Conservation (phyloP, 2,113 vertebrate species). For the Spermophilus dauricus region DNA sequence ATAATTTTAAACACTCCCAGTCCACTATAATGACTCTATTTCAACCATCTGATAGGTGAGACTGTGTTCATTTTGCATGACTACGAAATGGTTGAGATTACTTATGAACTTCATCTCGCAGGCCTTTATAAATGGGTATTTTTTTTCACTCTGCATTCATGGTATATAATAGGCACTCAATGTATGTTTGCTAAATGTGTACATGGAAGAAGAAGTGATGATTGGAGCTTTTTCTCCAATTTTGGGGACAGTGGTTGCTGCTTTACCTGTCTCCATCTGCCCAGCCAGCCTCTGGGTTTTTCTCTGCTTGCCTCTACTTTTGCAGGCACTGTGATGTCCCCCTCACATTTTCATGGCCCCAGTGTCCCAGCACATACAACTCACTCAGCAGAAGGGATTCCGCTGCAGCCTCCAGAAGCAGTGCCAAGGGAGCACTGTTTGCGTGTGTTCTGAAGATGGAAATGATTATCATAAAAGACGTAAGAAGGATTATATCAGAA, state of each 20-base stretch:
- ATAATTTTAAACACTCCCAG: neutral
- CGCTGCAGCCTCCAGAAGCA: conserved; percentile 82
- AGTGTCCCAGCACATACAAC: neutral
- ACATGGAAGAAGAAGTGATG: neutral
- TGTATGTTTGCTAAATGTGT: neutral
- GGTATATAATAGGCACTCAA: neutral
- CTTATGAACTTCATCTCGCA: neutral
- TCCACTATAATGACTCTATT: neutral
- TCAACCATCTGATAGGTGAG: neutral
- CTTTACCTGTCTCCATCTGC: neutral
- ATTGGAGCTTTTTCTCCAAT: neutral
- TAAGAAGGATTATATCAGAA: conserved; percentile 89
- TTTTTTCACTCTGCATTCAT: neutral
- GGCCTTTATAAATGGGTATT: neutral
- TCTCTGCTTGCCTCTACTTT: neutral
- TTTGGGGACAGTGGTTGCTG: neutral
- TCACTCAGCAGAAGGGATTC: conserved; percentile 56
- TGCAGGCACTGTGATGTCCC: neutral
- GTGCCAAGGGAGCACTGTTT: conserved; percentile 85
- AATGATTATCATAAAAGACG: conserved; percentile 89
- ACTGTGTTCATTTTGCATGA: neutral
- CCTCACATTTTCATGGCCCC: neutral
- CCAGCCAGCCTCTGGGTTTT: neutral
- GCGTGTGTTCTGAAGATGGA: conserved; percentile 90
- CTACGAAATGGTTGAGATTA: conserved; percentile 14